Percentiles rank a stretch among this genome's conserved stretches.
These are phyloP conservation scores for Columbina picui DNA, from an alignment of 2,113 vertebrate genomes.

Conservation along the genomic window DNA sequence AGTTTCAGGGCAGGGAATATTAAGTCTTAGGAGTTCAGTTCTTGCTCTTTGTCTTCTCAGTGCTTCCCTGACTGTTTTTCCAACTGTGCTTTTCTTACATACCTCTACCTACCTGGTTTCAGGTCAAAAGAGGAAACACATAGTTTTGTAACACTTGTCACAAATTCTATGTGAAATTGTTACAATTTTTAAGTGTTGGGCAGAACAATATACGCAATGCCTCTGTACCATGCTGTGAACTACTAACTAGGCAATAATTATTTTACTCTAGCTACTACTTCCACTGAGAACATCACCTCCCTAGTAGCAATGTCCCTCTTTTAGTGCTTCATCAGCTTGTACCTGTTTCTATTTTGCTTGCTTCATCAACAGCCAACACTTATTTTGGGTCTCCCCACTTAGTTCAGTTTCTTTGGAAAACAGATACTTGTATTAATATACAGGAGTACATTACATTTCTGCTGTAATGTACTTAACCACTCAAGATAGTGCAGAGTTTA, in stretches of 20 bases:
- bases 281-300: background rate
- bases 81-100: background rate
- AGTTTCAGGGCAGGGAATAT: background rate
- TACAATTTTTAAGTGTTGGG: background rate
- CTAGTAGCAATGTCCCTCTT: background rate
- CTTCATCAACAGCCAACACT: background rate
- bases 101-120: background rate
- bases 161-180: too few species aligned
- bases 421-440: background rate
- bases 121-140: background rate
- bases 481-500: background rate
- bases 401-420: background rate
- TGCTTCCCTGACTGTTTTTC: background rate
- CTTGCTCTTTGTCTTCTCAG: background rate
- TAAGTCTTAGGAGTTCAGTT: background rate
- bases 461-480: background rate
- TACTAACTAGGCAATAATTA: background rate
- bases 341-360: background rate
- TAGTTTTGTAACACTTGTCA: background rate
- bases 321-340: background rate
- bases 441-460: background rate
- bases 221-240: background rate
- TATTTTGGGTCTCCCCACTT: background rate
- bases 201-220: background rate
- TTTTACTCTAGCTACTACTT: background rate